Conservation (phyloP, 2,113 vertebrate species). For the Theristicus caerulescens region DNA sequence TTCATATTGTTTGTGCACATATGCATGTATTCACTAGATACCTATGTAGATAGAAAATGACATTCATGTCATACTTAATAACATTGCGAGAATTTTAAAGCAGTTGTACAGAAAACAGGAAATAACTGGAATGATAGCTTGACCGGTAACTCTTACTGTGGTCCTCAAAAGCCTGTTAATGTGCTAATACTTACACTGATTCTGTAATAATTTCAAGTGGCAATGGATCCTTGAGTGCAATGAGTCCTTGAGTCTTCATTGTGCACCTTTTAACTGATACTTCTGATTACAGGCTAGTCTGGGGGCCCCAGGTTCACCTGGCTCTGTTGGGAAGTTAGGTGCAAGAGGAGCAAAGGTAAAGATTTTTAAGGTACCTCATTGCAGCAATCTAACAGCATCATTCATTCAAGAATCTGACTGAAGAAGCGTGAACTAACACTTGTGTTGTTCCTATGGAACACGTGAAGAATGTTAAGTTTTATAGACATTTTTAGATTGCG, state of each 20-base stretch:
- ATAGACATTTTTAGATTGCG: background rate
- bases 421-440: background rate
- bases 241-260: background rate
- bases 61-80: background rate
- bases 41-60: background rate
- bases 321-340: conserved; percentile 74
- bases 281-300: conserved; percentile 48
- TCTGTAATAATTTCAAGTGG: background rate
- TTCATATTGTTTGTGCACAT: background rate
- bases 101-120: background rate
- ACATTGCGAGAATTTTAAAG: background rate
- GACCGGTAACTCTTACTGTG: background rate
- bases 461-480: background rate
- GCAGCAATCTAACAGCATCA: background rate
- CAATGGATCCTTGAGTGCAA: background rate
- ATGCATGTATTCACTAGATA: background rate
- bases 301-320: conserved; percentile 52
- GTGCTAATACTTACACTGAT: background rate
- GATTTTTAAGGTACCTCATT: background rate
- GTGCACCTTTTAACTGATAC: background rate
- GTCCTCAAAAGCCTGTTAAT: background rate
- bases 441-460: background rate
- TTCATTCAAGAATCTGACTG: background rate
- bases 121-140: background rate
- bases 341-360: conserved; percentile 80